phyloP scores from a whole-genome alignment of 2,888 invertebrate genomes.

The Macrosoma leucophasiata region DNA sequence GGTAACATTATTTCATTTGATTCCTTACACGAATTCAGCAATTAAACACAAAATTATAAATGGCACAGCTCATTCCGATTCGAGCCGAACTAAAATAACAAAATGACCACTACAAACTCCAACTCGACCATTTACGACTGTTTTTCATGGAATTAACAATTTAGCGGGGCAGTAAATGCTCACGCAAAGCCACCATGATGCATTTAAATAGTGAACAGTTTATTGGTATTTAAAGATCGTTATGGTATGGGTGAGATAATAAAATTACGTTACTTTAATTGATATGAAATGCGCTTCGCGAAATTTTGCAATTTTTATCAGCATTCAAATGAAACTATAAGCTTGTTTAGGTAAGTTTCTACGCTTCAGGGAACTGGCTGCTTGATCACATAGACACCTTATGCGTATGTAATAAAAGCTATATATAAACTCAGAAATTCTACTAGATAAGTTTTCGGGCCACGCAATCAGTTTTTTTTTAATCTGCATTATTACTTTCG shows the following conservation, averaged over 20 bases:
- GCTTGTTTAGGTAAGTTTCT: too few species aligned
- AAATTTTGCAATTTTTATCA: conserved; percentile 23
- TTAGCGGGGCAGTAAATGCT: conserved; percentile 55
- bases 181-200: conserved; percentile 45
- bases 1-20: not conserved
- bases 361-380: too few species aligned
- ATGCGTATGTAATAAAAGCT: too few species aligned
- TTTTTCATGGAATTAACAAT: conserved; percentile 59
- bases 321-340: too few species aligned
- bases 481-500: too few species aligned
- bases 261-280: too few species aligned
- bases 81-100: conserved; percentile 48
- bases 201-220: conserved; percentile 48
- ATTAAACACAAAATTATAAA: too few species aligned
- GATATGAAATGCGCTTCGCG: conserved; percentile 33
- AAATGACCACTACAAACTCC: conserved; percentile 40
- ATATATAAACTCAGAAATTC: too few species aligned
- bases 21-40: conserved; percentile 6
- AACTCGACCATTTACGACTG: conserved; percentile 50
- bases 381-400: too few species aligned
- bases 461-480: too few species aligned
- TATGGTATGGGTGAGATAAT: conserved; percentile 20
- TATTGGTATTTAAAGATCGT: conserved; percentile 35
- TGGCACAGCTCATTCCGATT: conserved; percentile 41
- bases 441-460: too few species aligned